These are phyloP conservation scores for Morus bassanus DNA, from an alignment of 2,797 vertebrate genomes.

Conservation along the genomic window DNA sequence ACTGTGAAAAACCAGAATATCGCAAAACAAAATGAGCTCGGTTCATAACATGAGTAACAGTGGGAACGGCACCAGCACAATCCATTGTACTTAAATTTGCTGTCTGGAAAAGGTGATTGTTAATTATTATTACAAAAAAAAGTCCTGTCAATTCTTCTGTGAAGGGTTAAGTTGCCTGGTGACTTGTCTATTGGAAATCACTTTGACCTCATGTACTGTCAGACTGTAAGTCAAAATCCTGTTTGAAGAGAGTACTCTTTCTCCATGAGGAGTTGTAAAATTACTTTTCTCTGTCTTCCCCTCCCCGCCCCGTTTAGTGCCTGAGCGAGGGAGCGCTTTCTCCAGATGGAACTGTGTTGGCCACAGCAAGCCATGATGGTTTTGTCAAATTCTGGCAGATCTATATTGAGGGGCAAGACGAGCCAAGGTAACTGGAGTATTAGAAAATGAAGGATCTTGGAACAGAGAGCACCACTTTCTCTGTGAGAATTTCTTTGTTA, in stretches of 20 bases:
- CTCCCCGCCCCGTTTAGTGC: slow-evolving; percentile 72
- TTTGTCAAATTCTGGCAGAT: slow-evolving; percentile 99
- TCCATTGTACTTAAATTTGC: background rate
- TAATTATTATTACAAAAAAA: background rate
- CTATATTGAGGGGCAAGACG: slow-evolving; percentile 94
- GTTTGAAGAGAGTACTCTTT: background rate
- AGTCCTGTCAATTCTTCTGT: background rate
- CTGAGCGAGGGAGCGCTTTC: slow-evolving; percentile 96
- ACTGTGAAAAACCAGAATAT: background rate
- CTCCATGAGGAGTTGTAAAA: background rate
- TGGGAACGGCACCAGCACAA: background rate
- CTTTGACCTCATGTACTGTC: background rate
- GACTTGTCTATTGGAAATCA: background rate
- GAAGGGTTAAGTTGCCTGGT: background rate
- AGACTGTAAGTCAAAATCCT: background rate
- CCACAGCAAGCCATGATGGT: slow-evolving; percentile 96
- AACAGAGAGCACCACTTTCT: background rate
- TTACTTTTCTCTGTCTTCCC: background rate
- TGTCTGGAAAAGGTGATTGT: background rate
- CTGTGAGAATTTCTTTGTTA: background rate
- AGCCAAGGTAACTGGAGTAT: slow-evolving; percentile 85
- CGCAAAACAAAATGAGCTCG: background rate
- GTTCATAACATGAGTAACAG: background rate
- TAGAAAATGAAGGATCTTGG: background rate
- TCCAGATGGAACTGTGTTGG: slow-evolving; percentile 95